These are phyloP conservation scores for Bibio marci DNA, from an alignment of 2,888 invertebrate genomes.

Conservation along the genomic window DNA sequence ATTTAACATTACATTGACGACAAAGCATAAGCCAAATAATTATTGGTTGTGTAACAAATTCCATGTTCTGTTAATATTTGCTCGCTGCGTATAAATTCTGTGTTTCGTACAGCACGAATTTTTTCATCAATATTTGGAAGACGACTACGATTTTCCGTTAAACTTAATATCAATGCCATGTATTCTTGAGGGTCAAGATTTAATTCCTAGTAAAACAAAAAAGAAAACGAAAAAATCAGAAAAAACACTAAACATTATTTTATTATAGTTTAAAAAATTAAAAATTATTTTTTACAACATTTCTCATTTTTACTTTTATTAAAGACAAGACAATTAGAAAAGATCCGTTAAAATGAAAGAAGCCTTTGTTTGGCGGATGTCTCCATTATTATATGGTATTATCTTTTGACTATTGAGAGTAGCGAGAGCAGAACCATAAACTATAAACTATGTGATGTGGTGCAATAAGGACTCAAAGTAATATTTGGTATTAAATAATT, in stretches of 20 bases:
- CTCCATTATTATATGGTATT: too few species aligned
- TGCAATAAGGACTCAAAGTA: too few species aligned
- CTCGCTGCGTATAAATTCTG: conserved; percentile 12
- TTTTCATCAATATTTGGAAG: conserved; percentile 8
- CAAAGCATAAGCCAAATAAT: conserved; percentile 15
- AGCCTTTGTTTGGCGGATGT: too few species aligned
- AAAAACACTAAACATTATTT: too few species aligned
- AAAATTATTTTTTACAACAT: neutral
- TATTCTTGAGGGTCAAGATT: conserved; percentile 20
- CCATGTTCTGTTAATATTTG: conserved; percentile 27
- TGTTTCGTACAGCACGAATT: conserved; percentile 16
- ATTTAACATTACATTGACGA: conserved; percentile 17
- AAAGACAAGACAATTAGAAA: too few species aligned
- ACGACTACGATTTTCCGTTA: conserved; percentile 16
- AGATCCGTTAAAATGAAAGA: too few species aligned
- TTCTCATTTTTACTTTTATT: too few species aligned
- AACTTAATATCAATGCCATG: conserved; percentile 25
- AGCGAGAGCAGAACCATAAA: too few species aligned
- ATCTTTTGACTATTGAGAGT: too few species aligned
- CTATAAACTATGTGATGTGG: too few species aligned
- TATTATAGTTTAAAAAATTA: neutral
- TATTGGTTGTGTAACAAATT: conserved; percentile 24
- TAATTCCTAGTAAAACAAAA: conserved; percentile 9
- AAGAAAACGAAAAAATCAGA: conserved; percentile 4
- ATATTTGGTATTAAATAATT: too few species aligned